phyloP scores from a whole-genome alignment of 1,140 invertebrate species.

The honey bee (Apis mellifera) region DNA sequence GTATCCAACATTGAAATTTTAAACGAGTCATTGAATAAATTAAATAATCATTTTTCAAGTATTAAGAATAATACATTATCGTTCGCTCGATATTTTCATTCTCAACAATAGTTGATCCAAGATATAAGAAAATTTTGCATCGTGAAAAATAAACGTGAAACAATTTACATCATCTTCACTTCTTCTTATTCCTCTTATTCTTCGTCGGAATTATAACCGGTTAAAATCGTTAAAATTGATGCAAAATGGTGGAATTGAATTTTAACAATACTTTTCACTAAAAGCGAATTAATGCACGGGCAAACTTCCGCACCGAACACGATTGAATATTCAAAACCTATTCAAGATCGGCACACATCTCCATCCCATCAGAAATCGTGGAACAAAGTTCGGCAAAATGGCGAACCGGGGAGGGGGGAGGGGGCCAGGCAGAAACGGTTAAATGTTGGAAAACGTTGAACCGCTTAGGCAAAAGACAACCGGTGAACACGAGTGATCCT shows the following conservation, averaged over 20 bases:
- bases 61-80: no score
- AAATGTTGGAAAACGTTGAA: not conserved
- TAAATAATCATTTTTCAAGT: no score
- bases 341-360: not conserved
- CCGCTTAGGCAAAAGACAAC: not conserved
- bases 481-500: not conserved
- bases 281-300: not conserved
- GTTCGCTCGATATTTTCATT: no score
- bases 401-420: no score
- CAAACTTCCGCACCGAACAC: not conserved
- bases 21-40: no score
- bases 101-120: no score
- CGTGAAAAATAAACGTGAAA: no score
- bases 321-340: not conserved
- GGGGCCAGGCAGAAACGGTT: not conserved
- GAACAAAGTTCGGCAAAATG: not conserved
- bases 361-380: not conserved
- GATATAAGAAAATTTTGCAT: no score
- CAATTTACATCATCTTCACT: no score
- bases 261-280: not conserved
- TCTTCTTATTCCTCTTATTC: no score
- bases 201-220: no score
- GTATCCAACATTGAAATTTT: no score
- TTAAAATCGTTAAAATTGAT: not conserved
- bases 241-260: not conserved